Evolutionary conservation across 2,888 invertebrate genomes (phyloP).

Genomic region (Brachyptera putata): DNA sequence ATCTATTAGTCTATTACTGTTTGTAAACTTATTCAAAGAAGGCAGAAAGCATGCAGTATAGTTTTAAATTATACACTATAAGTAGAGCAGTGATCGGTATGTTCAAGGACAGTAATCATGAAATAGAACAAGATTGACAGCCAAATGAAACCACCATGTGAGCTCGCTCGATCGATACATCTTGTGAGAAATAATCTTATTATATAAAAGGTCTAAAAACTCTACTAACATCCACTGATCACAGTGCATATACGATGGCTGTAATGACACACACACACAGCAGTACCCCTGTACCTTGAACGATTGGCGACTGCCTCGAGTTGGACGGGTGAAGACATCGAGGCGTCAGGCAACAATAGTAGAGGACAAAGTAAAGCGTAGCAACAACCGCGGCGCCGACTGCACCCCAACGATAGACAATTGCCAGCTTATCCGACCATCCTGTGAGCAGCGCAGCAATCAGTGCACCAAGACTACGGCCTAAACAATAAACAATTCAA

Average conservation of each 20-base stretch:
- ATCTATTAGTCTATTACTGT: too few species aligned
- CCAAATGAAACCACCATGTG: too few species aligned
- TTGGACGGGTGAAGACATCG: slow-evolving; percentile 58
- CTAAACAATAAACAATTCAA: slow-evolving; percentile 47
- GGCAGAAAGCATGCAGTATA: too few species aligned
- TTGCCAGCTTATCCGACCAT: slow-evolving; percentile 21
- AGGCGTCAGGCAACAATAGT: slow-evolving; percentile 70
- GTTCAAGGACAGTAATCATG: too few species aligned
- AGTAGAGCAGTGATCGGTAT: too few species aligned
- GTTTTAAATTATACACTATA: too few species aligned
- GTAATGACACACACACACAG: neutral
- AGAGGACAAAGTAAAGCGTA: slow-evolving; percentile 63
- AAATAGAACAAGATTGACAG: too few species aligned
- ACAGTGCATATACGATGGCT: neutral
- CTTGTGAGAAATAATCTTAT: too few species aligned
- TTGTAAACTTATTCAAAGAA: too few species aligned
- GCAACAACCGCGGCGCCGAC: slow-evolving; percentile 62
- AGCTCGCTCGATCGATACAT: too few species aligned
- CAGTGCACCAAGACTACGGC: slow-evolving; percentile 68
- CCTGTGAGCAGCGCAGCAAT: slow-evolving; percentile 47
- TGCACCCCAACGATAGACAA: slow-evolving; percentile 59
- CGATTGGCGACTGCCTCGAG: slow-evolving; percentile 58
- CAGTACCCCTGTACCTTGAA: slow-evolving; percentile 52
- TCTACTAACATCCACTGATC: neutral
- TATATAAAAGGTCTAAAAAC: neutral